Percentiles rank a stretch among this genome's conserved stretches.
These are phyloP conservation scores for Encarsia formosa DNA, from an alignment of 2,888 invertebrate genomes.

Conservation along the genomic window DNA sequence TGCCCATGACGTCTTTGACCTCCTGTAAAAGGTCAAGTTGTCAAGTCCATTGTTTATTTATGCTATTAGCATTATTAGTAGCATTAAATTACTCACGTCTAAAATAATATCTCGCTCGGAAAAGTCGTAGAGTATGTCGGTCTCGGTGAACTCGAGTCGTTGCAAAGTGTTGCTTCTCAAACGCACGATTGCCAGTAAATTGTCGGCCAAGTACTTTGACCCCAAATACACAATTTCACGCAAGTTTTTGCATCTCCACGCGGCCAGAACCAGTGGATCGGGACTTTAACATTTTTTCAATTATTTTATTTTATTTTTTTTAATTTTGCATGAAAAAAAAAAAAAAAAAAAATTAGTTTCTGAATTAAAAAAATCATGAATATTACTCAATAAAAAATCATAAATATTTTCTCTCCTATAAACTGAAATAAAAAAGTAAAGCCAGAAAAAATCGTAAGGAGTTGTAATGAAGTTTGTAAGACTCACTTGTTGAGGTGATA, in stretches of 20 bases:
- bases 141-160: constrained; percentile 57
- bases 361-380: too few species aligned
- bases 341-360: too few species aligned
- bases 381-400: too few species aligned
- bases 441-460: too few species aligned
- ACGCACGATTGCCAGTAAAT: constrained; percentile 63
- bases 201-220: constrained; percentile 61
- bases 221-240: constrained; percentile 58
- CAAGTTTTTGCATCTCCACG: constrained; percentile 63
- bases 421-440: too few species aligned
- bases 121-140: constrained; percentile 49
- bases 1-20: constrained; percentile 56
- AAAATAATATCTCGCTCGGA: constrained; percentile 37
- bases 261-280: constrained; percentile 64
- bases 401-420: too few species aligned
- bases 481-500: too few species aligned
- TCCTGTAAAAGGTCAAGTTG: constrained; percentile 49
- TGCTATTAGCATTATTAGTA: too few species aligned
- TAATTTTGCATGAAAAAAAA: too few species aligned
- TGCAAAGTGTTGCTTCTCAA: constrained; percentile 58
- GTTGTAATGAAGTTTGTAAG: too few species aligned
- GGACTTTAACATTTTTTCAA: constrained; percentile 36
- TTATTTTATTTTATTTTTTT: too few species aligned
- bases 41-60: too few species aligned
- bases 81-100: constrained; percentile 35